Evolutionary conservation across 2,113 vertebrate species (phyloP).

Genomic region (Lagopus leucura): DNA sequence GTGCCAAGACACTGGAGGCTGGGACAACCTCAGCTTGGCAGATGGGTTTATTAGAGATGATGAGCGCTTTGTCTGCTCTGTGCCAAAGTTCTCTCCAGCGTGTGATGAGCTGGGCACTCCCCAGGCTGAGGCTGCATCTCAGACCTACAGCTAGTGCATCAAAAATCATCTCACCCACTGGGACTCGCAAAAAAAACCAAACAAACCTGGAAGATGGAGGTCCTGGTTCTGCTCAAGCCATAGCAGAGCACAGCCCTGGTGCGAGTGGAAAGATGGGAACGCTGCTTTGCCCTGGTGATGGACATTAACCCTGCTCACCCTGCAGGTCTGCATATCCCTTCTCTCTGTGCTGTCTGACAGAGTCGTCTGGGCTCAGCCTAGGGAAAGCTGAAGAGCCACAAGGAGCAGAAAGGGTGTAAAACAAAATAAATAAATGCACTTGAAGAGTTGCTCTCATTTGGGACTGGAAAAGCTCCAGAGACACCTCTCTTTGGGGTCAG

Average conservation of each 20-base stretch:
- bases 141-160: neutral
- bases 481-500: neutral
- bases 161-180: neutral
- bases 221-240: fast-evolving
- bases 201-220: neutral
- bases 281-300: neutral
- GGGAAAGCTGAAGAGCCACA: neutral
- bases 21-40: neutral
- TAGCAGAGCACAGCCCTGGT: neutral
- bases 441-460: fast-evolving
- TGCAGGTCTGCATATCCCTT: neutral
- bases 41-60: neutral
- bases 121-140: neutral
- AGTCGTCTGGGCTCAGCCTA: neutral
- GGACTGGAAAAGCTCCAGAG: neutral
- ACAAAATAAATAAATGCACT: neutral
- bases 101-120: neutral
- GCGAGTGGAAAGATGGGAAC: fast-evolving
- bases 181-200: neutral
- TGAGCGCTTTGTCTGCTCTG: neutral
- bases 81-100: neutral
- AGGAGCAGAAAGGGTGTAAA: neutral
- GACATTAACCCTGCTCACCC: neutral
- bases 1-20: neutral
- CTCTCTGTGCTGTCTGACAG: neutral